Base-by-base conservation (phyloP, 2,888 invertebrate genomes). In the Tetramorium bicarinatum region DNA sequence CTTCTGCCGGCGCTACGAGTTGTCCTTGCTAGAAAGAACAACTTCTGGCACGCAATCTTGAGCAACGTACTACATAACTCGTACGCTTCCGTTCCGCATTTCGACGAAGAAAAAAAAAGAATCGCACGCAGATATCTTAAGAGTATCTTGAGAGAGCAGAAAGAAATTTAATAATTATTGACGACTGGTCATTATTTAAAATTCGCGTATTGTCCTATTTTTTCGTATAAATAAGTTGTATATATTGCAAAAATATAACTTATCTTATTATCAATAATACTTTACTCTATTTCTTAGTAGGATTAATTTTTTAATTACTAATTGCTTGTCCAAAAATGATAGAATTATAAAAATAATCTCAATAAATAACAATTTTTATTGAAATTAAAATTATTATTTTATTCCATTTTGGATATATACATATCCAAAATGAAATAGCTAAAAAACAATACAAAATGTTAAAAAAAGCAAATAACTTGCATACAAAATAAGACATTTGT, bases 71-170 rank as follows among this genome's bases (percentile, higher is more conserved):
- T 87, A 90, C 89, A 87, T 90, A 88, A 90, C 85, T 93, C 87
- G 92, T 92, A 92, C 92, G 93, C 90, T 88, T 90, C 79, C 85
- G 83, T 80, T 72, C 90, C 91, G 89, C 88, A 89, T 91, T 91
- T 89, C 89, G 81, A 79, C 85, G 82, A 88, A 84, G 90, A 86
- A 86, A 64, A 52, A 52, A 21, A 85, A 52, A 84, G 69, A 87
- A 80, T 75, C 71, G 56, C 76, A 52, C 41, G 44, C 76, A 75
- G 75, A 77, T 88, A 64, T 64, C 41, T 64, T 64, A n/a, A 49
- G 34, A 34, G 13, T n/a, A 91, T 92, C 91, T 91, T 91, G 92
- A 92, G 93, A 41, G 13, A 89, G 87, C 74, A 66, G 71, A 67
- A 84, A 76, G 52, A 82, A 89, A 80, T 81, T 71, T 80, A 85